phyloP scores from a whole-genome alignment of 2,888 invertebrate species.

The Aphodius granarius region DNA sequence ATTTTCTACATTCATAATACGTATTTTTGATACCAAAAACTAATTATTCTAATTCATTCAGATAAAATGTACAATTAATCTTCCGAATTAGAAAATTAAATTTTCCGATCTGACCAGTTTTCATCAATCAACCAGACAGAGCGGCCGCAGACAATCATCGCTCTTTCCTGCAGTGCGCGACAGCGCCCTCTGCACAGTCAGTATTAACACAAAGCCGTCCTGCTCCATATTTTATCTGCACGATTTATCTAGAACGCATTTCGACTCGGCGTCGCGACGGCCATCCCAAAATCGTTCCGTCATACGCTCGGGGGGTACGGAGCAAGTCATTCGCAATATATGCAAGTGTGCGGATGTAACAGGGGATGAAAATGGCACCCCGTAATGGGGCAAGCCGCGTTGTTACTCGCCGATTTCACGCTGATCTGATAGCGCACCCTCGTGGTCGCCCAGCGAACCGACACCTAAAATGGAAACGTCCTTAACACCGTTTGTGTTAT shows the following conservation, averaged over 20 bases:
- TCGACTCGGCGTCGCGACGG: neutral
- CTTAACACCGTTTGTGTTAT: neutral
- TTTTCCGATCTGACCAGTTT: no score
- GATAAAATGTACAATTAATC: no score
- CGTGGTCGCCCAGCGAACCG: slow-evolving; percentile 36
- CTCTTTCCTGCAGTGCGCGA: neutral
- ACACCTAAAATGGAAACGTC: neutral
- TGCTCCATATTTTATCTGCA: neutral
- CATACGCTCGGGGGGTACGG: neutral
- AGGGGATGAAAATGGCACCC: slow-evolving; percentile 31
- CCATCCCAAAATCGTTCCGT: neutral
- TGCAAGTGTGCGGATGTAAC: no score
- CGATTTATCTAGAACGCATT: neutral
- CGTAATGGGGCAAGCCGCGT: slow-evolving; percentile 55
- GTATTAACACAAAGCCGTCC: neutral
- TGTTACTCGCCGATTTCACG: slow-evolving; percentile 56
- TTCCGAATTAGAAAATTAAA: no score
- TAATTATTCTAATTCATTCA: no score
- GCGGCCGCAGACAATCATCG: neutral
- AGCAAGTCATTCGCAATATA: slow-evolving; percentile 1
- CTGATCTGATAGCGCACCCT: slow-evolving; percentile 52
- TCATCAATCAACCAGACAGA: neutral
- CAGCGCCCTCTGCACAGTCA: neutral
- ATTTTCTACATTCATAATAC: no score
- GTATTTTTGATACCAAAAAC: no score